phyloP scores from a whole-genome alignment of 2,113 vertebrate genomes.

The Amblyopsis rosae region DNA sequence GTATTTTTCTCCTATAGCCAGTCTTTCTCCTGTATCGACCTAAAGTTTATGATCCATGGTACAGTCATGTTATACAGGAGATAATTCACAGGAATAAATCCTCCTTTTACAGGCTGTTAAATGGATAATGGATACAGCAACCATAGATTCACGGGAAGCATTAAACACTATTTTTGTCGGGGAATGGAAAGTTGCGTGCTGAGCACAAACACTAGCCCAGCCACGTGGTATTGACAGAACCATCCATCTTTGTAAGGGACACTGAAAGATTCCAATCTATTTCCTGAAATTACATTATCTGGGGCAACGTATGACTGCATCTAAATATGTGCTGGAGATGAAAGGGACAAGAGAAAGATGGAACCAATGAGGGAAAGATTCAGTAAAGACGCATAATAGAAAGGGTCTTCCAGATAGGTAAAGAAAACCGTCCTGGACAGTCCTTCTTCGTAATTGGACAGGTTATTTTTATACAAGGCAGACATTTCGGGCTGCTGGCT shows the following conservation, averaged over 20 bases:
- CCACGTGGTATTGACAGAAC: constrained; percentile 92
- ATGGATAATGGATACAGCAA: constrained; percentile 89
- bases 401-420: constrained; percentile 10
- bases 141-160: constrained; percentile 85
- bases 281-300: constrained; percentile 92
- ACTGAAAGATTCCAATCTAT: constrained; percentile 94
- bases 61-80: constrained; percentile 86
- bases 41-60: constrained; percentile 96
- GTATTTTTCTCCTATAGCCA: constrained; percentile 76
- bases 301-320: constrained; percentile 90
- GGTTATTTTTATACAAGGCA: constrained; percentile 83
- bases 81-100: constrained; percentile 96
- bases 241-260: constrained; percentile 97
- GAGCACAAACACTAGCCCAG: constrained; percentile 83
- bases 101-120: constrained; percentile 95
- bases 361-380: not conserved
- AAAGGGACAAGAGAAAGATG: constrained; percentile 32
- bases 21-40: constrained; percentile 89
- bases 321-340: constrained; percentile 87
- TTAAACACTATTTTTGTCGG: constrained; percentile 88
- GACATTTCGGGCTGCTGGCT: constrained; percentile 80
- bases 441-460: constrained; percentile 77
- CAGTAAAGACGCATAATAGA: not conserved
- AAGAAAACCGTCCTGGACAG: constrained; percentile 40
- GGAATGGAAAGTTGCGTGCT: constrained; percentile 87